Evolutionary conservation across 2,113 vertebrate species (phyloP).

Genomic region (Syngnathus typhle): DNA sequence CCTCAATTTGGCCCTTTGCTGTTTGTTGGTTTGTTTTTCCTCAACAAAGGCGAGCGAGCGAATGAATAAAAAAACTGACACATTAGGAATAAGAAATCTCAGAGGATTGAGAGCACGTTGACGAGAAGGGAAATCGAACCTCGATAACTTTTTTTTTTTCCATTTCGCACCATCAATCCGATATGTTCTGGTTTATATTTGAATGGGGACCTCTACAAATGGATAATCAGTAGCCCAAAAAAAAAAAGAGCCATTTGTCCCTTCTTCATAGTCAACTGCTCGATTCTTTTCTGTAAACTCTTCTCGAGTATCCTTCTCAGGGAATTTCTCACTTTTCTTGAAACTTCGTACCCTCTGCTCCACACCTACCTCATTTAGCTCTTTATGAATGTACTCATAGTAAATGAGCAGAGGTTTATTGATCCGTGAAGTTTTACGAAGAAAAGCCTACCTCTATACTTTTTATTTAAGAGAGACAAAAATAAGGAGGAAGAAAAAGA

Average conservation of each 20-base stretch:
- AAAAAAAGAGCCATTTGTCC: constrained; percentile 49
- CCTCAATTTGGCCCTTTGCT: constrained; percentile 40
- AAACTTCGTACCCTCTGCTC: constrained; percentile 77
- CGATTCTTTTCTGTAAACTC: constrained; percentile 40
- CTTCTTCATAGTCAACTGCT: constrained; percentile 33
- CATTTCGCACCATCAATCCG: constrained; percentile 27
- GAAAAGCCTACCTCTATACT: constrained; percentile 75
- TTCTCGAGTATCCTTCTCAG: constrained; percentile 79
- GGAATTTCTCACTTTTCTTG: constrained; percentile 86
- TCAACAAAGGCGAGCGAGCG: constrained; percentile 54
- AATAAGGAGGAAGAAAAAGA: constrained; percentile 30
- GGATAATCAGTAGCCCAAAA: constrained; percentile 55
- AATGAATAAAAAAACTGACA: constrained; percentile 53
- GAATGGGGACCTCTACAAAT: constrained; percentile 53
- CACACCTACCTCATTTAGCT: constrained; percentile 98
- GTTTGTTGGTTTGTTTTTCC: constrained; percentile 22
- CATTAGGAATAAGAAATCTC: constrained; percentile 39
- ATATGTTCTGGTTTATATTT: constrained; percentile 33
- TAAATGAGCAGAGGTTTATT: constrained; percentile 82
- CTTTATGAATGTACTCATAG: constrained; percentile 93
- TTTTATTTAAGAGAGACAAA: constrained; percentile 67
- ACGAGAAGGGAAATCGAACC: constrained; percentile 41
- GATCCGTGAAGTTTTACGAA: constrained; percentile 88
- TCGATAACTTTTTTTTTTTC: constrained; percentile 37
- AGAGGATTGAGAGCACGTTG: constrained; percentile 44